Evolutionary conservation across 2,888 invertebrate species (phyloP), one percentile per base, ranked within the genome.

Genomic region (Scaptomyza flava): DNA sequence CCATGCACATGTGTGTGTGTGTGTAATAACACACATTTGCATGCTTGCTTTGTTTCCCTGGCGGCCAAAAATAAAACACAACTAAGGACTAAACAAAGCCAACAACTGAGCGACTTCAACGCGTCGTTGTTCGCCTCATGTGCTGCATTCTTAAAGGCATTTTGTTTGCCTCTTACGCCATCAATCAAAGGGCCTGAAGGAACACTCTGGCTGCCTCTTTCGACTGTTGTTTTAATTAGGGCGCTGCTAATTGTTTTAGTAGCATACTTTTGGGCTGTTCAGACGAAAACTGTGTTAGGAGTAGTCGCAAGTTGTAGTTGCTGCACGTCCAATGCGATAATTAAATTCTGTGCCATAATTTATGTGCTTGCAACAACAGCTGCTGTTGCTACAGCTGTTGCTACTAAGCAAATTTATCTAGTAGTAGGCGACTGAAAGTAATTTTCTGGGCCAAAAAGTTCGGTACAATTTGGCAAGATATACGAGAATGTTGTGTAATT

Each of bases 161-260:
- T 61, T 17, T 34, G 17, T 41, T 38, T 41, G 45, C 27, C 63
- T 51, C 72, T 66, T 60, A 69, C 70, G 74, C 64, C 76, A 82
- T 82, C 89, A 89, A 88, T 88, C 82, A 84, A 77, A 75, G 70
- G 70, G 27, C 5, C 27, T 27, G 27, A 27, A 27, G 27, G 70
- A 17, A 17, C 17, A 17, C 17, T 34, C 41, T 43, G 54, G 51
- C n/a, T 41, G 41, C 17, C 41, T 17, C 17, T 41, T 17, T 17
- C 17, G 41, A 50, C 6, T 45, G 36, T 58, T 79, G 85, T 72
- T 87, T 87, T 86, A 89, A 89, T 83, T 87, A 81, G 87, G 68
- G 72, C 78, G 53, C 72, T 76, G 86, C 83, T 82, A 82, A 82
- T 82, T 82, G 82, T 82, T 83, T 83, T 89, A 83, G 89, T 87